A percentile compares a stretch with the other conserved stretches of the same genome.
These are phyloP conservation scores for Trichonephila inaurata DNA, from an alignment of 1,140 invertebrate species.

Conservation along the genomic window DNA sequence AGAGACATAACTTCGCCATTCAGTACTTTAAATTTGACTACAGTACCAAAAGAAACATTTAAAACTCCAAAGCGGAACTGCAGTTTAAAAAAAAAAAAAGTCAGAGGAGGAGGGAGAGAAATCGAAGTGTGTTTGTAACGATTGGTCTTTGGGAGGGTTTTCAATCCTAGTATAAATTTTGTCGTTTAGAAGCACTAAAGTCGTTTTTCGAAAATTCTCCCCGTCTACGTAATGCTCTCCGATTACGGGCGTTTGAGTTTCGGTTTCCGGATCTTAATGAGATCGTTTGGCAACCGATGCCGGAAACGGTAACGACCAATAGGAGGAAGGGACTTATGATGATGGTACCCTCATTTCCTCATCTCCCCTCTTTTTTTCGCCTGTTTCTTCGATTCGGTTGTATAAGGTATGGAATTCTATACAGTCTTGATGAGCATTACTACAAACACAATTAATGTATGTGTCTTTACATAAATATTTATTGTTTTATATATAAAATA, in stretches of 20 bases:
- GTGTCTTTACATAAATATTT: background rate
- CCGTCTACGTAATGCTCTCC: conserved; percentile 30
- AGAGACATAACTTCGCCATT: background rate
- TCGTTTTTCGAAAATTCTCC: conserved; percentile 48
- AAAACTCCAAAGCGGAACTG: background rate
- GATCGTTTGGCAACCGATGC: conserved; percentile 71
- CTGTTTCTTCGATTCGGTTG: background rate
- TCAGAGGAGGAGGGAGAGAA: background rate
- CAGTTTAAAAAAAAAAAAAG: background rate
- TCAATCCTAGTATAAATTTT: conserved; percentile 67
- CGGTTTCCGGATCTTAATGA: conserved; percentile 76
- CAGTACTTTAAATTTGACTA: background rate
- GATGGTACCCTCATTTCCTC: conserved; percentile 51
- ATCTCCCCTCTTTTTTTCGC: conserved; percentile 13
- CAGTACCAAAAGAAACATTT: background rate
- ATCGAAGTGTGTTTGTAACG: conserved; percentile 66
- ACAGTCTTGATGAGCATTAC: background rate
- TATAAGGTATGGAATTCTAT: background rate
- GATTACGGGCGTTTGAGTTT: conserved; percentile 71
- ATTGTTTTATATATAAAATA: background rate
- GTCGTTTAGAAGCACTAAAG: conserved; percentile 43
- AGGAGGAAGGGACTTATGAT: conserved; percentile 63
- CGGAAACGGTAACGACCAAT: conserved; percentile 76
- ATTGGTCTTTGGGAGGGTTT: conserved; percentile 47
- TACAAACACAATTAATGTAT: background rate